Conservation (phyloP, 2,797 vertebrate genomes). For the Cyprinodon diabolis region DNA sequence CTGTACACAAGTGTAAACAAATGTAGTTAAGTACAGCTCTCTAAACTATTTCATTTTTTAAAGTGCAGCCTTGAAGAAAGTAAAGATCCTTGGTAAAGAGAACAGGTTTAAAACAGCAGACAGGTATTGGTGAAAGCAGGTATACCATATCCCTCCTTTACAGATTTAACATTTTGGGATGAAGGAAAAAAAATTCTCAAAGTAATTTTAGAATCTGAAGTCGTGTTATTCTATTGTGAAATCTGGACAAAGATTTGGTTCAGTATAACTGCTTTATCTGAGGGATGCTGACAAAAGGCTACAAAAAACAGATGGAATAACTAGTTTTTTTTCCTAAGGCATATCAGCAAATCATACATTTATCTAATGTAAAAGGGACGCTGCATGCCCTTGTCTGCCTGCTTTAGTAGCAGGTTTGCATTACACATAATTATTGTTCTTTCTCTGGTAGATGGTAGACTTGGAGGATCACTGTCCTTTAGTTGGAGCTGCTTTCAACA, state of each 20-base stretch:
- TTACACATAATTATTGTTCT: neutral
- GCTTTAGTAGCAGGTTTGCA: neutral
- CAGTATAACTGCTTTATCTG: neutral
- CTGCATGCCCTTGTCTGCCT: neutral
- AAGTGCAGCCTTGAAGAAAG: no score
- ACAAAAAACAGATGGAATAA: neutral
- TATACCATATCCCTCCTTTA: no score
- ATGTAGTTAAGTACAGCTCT: no score
- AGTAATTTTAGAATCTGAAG: no score
- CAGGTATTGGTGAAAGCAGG: no score
- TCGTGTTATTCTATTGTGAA: no score
- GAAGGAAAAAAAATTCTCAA: no score
- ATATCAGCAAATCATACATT: neutral
- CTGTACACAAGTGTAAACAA: no score
- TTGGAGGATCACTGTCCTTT: neutral
- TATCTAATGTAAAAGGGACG: neutral
- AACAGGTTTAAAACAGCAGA: no score
- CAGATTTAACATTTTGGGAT: no score
- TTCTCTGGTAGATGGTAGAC: neutral
- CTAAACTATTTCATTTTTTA: no score
- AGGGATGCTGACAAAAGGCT: neutral
- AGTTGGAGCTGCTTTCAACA: neutral
- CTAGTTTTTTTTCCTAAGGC: neutral
- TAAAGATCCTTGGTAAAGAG: no score
- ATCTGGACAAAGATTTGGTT: neutral